Conservation (phyloP, 1,140 invertebrate genomes). For the Caenorhabditis latens region DNA sequence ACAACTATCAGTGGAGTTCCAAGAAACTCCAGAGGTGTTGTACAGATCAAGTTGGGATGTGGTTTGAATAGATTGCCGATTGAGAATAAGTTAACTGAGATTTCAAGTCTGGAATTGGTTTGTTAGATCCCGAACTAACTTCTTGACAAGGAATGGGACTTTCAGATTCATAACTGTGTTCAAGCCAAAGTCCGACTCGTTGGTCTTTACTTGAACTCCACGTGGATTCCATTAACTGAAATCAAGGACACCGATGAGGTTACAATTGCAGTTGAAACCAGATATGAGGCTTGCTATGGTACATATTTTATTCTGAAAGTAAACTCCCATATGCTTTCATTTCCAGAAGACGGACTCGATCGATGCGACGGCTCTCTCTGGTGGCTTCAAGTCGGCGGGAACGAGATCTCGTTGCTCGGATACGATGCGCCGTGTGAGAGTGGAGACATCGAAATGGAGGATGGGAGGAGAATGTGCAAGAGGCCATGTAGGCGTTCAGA, state of each 20-base stretch:
- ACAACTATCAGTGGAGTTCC: conserved; percentile 8
- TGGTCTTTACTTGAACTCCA: conserved; percentile 24
- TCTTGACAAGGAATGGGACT: too few relatives aligned
- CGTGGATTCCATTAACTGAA: background rate
- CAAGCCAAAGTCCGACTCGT: background rate
- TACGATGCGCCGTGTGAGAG: background rate
- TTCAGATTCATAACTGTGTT: conserved; percentile 15
- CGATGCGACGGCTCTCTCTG: background rate
- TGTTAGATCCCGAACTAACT: too few relatives aligned
- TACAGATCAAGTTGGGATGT: background rate
- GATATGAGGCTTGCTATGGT: conserved; percentile 34
- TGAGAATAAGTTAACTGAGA: background rate
- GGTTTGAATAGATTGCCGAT: conserved; percentile 5
- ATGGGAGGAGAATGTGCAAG: background rate
- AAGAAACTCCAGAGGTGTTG: background rate
- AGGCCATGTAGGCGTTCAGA: background rate
- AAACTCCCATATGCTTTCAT: too few relatives aligned
- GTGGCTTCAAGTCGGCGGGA: conserved; percentile 35
- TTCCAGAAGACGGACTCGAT: background rate
- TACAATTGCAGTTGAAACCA: conserved; percentile 1
- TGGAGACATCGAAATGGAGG: background rate
- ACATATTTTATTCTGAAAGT: background rate
- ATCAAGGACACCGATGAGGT: conserved; percentile 27
- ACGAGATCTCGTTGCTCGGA: background rate
- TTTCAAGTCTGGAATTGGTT: conserved; percentile 20